Evolutionary conservation across 1,140 invertebrate genomes (phyloP).

Genomic region (Drosophila malerkotliana): DNA sequence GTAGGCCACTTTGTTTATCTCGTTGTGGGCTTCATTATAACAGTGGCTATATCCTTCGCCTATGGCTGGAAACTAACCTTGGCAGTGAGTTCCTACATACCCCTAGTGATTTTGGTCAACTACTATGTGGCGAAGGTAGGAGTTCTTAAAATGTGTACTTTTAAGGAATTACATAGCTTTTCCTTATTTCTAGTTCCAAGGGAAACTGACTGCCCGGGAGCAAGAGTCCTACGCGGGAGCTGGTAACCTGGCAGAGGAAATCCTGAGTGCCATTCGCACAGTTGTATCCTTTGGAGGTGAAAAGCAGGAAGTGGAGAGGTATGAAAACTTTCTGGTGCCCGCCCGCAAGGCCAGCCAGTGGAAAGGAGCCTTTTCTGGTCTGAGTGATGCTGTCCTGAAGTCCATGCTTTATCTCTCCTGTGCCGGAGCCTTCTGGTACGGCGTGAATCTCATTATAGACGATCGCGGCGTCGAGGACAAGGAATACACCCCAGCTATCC

Average conservation of each 20-base stretch:
- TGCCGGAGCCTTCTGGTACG: slow-evolving; percentile 93
- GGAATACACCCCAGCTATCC: slow-evolving; percentile 87
- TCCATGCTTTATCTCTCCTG: slow-evolving; percentile 90
- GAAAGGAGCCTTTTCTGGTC: slow-evolving; percentile 87
- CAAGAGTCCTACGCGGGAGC: slow-evolving; percentile 92
- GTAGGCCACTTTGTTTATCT: slow-evolving; percentile 90
- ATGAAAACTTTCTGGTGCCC: slow-evolving; percentile 85
- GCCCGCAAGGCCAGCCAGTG: slow-evolving; percentile 87
- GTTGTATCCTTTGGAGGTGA: slow-evolving; percentile 92
- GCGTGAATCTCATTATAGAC: slow-evolving; percentile 87
- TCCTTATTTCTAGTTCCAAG: slow-evolving; percentile 85
- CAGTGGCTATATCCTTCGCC: slow-evolving; percentile 88
- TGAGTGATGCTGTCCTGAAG: slow-evolving; percentile 89
- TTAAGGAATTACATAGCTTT: not conserved
- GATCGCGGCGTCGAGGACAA: slow-evolving; percentile 85
- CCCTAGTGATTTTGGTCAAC: slow-evolving; percentile 89
- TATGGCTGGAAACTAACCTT: slow-evolving; percentile 93
- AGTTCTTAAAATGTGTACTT: not conserved
- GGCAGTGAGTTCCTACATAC: slow-evolving; percentile 92
- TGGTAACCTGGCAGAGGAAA: slow-evolving; percentile 93
- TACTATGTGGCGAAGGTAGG: slow-evolving; percentile 87
- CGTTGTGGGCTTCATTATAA: slow-evolving; percentile 88
- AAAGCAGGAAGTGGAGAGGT: slow-evolving; percentile 88
- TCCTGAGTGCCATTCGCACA: slow-evolving; percentile 89
- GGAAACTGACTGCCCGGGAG: slow-evolving; percentile 90